Evolutionary conservation across 2,888 invertebrate genomes (phyloP).

Genomic region (Tiphia femorata): DNA sequence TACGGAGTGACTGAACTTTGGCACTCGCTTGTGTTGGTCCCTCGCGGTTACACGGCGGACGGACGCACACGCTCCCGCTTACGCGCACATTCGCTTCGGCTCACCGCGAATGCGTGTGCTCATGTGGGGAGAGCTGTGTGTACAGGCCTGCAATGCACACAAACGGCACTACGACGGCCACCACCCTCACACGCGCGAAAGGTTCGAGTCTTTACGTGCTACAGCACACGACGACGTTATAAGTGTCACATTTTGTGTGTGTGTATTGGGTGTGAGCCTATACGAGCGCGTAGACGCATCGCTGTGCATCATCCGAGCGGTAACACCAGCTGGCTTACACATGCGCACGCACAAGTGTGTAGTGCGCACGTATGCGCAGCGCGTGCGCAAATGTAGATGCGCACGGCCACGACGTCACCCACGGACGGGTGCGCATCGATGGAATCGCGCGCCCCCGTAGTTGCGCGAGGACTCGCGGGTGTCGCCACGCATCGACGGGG

Average conservation of each 20-base stretch:
- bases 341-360: not conserved
- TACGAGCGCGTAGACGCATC: too few relatives aligned
- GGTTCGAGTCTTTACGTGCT: too few relatives aligned
- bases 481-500: constrained; percentile 38
- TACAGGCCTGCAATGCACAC: too few relatives aligned
- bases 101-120: not conserved
- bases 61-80: too few relatives aligned
- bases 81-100: too few relatives aligned
- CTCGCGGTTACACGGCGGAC: too few relatives aligned
- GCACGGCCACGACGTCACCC: not conserved
- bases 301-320: too few relatives aligned
- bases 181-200: too few relatives aligned
- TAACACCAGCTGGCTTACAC: not conserved
- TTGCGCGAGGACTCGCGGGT: constrained; percentile 19
- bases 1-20: constrained; percentile 69
- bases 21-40: constrained; percentile 54
- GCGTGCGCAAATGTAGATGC: constrained; percentile 8
- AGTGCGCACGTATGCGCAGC: constrained; percentile 14
- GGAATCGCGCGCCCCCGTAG: constrained; percentile 26
- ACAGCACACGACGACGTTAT: too few relatives aligned
- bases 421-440: constrained; percentile 12
- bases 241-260: too few relatives aligned
- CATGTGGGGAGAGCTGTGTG: not conserved
- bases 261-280: too few relatives aligned
- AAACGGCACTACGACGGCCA: too few relatives aligned